Base-by-base conservation (phyloP, 2,113 vertebrate species). In the Phalacrocorax carbo region DNA sequence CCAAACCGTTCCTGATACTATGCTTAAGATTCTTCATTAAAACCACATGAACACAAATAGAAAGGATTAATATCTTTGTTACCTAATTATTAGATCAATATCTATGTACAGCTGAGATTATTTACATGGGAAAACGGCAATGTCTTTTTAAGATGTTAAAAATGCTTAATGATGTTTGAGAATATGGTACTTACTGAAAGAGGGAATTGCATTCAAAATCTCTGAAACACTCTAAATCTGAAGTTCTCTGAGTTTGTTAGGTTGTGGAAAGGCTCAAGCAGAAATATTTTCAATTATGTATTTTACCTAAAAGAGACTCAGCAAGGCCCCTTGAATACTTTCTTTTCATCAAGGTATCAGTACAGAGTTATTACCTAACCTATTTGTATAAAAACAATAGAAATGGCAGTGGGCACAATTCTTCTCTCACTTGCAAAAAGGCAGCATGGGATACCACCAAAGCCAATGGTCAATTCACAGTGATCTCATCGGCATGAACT, bases 401-500 rank as follows among this genome's bases (percentile, higher is more conserved):
- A 26, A 58, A 68, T 11, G 70, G 80, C 16, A 91, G 68, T 2
- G 51, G 82, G 44, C 1, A 1, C 51, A 66, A 26, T 71, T 62
- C 64, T 52, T 32, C 27, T 30, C 70, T 42, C 51, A 51, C 58
- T 38, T 65, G 64, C 77, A 21, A 11, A 49, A 34, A 81, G 81
- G 51, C 75, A 90, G 91, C 66, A 73, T 57, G 93, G 83, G 90
- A 84, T 66, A 54, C 61, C 85, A 77, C 73, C 69, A 60, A 17
- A 91, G 90, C 86, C 88, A 16, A 46, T 5, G 82, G 51, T 65
- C 40, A 82, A 26, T 68, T 62, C 15, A 0, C 48, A 15, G 78
- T 94, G 96, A 97, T 80, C 94, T 96, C 96, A 97, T 60, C 49
- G 2, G 26, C 82, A 57, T 32, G 82, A 96, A 84, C 93, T 34